phyloP scores from a whole-genome alignment of 2,113 vertebrate species.

The Stegostoma tigrinum region DNA sequence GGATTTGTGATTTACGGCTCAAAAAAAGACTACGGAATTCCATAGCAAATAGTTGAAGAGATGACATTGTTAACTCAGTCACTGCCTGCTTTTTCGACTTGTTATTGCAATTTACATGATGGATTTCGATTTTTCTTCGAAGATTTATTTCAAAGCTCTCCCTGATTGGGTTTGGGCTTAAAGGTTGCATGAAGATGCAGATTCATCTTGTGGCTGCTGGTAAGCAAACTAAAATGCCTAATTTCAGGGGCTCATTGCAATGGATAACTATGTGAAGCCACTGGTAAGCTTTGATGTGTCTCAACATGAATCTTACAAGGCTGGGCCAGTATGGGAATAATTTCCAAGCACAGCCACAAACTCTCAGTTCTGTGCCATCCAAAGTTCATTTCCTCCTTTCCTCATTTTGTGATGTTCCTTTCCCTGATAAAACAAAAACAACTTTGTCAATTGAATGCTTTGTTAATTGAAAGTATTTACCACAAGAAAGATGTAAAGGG shows the following conservation, averaged over 20 bases:
- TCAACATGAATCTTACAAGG: not conserved
- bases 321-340: not conserved
- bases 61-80: not conserved
- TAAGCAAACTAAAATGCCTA: not conserved
- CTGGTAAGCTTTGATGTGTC: not conserved
- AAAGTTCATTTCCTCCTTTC: not conserved
- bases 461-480: not conserved
- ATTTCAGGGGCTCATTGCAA: not conserved
- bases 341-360: not conserved
- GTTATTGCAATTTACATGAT: not conserved
- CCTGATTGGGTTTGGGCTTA: not conserved
- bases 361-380: not conserved
- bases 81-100: not conserved
- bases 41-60: constrained; percentile 9
- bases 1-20: constrained; percentile 7
- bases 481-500: not conserved
- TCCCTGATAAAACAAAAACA: not conserved
- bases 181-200: not conserved
- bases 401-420: not conserved
- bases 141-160: not conserved
- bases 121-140: not conserved
- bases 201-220: not conserved
- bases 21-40: not conserved
- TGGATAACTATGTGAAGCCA: not conserved
- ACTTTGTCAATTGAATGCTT: not conserved